Base-by-base conservation (phyloP, 2,888 invertebrate species). In the Eupeodes latifasciatus region DNA sequence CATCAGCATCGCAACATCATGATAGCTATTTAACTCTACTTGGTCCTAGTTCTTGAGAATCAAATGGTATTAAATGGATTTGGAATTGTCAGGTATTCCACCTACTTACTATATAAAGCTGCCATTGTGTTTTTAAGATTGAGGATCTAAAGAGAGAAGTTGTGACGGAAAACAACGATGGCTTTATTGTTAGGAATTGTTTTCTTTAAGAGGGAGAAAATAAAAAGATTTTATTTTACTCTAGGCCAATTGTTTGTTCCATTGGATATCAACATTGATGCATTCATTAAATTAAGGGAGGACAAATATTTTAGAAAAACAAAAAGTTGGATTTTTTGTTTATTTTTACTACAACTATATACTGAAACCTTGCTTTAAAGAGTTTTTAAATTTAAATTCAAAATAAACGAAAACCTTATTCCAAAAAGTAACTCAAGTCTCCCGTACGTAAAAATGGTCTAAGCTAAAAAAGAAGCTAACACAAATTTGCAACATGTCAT, bases 41-140 rank as follows among this genome's bases (percentile, higher is more conserved):
- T 49, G 77, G 16, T 55, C 78, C 4, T 67, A 55, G 61, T 67
- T 81, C 74, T 69, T 62, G 49, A 81, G 69, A 69, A 85, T 81
- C 78, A 85, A 85, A 78, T 81, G 66, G 81, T 77, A 81, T 81
- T 85, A 81, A 59, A 81, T 78, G 67, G 85, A 82, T 82, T 78
- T 78, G 81, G 74, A 78, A 78, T 77, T 82, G 74, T 78, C 78
- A 78, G 67, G 78, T 71, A 66, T 34, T 16, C 57, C 55, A 67
- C 40, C 57, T 27, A 5, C 57, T 6, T 9, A 0, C n/a, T 53
- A 51, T n/a, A 4, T 0, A 6, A 19, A 9, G 40, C 40, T 7
- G 6, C 19, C 69, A 69, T 34, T 57, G 36, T 49, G 34, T 19
- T 59, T 57, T 0, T 40, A 19, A 57, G 36, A 40, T 16, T 27